Evolutionary conservation across 2,113 vertebrate genomes (phyloP), one percentile per base, ranked within the genome.

Genomic region (Psammodynastes pulverulentus): DNA sequence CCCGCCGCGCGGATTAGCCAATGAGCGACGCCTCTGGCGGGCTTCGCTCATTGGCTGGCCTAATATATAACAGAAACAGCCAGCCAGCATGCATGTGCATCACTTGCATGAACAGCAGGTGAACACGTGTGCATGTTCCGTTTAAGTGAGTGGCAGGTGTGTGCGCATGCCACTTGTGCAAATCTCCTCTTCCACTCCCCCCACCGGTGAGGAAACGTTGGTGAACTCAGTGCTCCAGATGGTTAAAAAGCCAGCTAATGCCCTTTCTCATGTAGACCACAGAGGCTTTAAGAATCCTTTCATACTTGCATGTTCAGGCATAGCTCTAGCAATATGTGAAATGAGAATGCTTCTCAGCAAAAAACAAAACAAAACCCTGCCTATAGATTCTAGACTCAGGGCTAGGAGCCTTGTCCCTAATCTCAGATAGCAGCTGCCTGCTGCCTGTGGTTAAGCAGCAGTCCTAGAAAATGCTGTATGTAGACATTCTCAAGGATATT

Each of bases 91-190:
- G 5, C 21, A 56, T 21, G 0, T 3, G 2, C 23, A 56, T 56
- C 54, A 56, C 54, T 56, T 56, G 23, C 7, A 24, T 8, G 19
- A 56, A 24, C 23, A 56, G 54, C 54, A 24, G 53, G 21, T 1
- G 2, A 23, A 54, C 6, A 1, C 1, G 4, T 0, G 1, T 5
- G 1, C 5, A 19, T 1, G 1, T 4, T 56, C 21, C 8, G 6
- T 7, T 56, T 56, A 56, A 56, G 21, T 56, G 53, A 56, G 21
- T 56, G 53, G 53, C 53, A 56, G 21, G 53, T 56, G 5, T 0
- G 1, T 2, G 15, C 17, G 15, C 17, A 53, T 53, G 17, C 17
- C 4, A 7, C 56, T 58, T 58, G 24, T 58, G 3, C 56, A 58
- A 29, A 58, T 26, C 24, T 51, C 51, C 13, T 58, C 9, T 29